A percentile compares a stretch with the other conserved stretches of the same genome.
Evolutionary conservation across 2,797 vertebrate species (phyloP).

Genomic region (Antennarius maculatus): DNA sequence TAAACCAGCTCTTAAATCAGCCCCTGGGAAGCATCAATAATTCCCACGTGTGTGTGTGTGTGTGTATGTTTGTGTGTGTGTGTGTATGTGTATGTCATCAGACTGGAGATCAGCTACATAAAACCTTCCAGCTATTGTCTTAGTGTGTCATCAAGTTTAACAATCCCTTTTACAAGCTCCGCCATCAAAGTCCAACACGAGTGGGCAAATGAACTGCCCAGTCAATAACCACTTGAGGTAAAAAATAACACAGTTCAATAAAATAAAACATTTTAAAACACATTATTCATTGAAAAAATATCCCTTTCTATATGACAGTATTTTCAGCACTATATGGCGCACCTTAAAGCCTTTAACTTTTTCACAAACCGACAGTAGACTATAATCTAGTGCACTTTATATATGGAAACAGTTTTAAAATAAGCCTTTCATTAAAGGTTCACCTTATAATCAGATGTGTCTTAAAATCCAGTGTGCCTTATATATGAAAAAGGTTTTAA

Average conservation of each 20-base stretch:
- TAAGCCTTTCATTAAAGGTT: no score
- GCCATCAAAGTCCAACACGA: slow-evolving; percentile 55
- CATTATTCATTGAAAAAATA: neutral
- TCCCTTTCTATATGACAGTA: neutral
- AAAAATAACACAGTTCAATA: neutral
- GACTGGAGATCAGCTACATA: slow-evolving; percentile 45
- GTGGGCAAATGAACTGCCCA: slow-evolving; percentile 49
- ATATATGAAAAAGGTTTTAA: no score
- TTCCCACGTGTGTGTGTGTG: neutral
- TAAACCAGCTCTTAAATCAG: no score
- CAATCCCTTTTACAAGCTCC: slow-evolving; percentile 61
- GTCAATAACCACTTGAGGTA: slow-evolving; percentile 42
- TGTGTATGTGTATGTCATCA: neutral
- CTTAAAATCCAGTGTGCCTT: no score
- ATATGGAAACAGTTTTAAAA: no score
- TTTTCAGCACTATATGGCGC: no score
- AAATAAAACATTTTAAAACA: slow-evolving; percentile 8
- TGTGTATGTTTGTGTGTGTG: slow-evolving; percentile 8
- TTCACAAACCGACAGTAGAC: no score
- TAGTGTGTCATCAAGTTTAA: slow-evolving; percentile 71
- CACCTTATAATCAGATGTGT: no score
- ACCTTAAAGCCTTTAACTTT: no score
- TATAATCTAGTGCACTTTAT: no score
- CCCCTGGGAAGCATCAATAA: no score
- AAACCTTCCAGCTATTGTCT: slow-evolving; percentile 61